A percentile compares a stretch with the other conserved stretches of the same genome.
phyloP scores from a whole-genome alignment of 2,113 vertebrate genomes.

The Pavo muticus region DNA sequence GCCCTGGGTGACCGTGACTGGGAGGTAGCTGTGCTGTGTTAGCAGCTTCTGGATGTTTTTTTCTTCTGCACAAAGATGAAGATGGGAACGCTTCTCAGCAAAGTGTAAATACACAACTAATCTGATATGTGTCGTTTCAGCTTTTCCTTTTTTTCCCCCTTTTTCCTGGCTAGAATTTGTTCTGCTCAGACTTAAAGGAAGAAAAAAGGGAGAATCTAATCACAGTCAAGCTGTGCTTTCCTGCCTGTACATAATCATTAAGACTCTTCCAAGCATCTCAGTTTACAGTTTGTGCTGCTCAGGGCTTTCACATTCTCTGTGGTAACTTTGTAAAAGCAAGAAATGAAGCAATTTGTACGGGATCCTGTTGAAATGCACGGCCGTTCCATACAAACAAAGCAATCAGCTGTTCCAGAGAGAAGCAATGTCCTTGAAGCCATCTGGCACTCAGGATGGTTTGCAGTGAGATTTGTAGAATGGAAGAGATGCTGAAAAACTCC shows the following conservation, averaged over 20 bases:
- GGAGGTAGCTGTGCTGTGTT: not conserved
- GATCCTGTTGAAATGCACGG: not conserved
- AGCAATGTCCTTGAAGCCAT: slow-evolving; percentile 11
- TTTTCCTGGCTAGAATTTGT: not conserved
- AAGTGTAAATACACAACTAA: slow-evolving; percentile 19
- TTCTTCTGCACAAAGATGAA: not conserved
- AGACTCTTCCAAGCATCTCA: not conserved
- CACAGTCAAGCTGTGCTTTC: slow-evolving; percentile 11
- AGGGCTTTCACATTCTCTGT: not conserved
- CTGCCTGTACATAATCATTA: not conserved
- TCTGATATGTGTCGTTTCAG: not conserved
- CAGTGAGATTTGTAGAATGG: not conserved
- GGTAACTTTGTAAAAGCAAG: not conserved
- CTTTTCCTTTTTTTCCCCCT: not conserved
- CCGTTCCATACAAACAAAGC: not conserved
- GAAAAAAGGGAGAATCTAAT: slow-evolving; percentile 7
- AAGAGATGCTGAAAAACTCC: not conserved
- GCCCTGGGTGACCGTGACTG: fast-evolving
- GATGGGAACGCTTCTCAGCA: not conserved
- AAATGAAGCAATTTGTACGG: not conserved
- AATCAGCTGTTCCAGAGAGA: not conserved
- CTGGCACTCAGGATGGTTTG: not conserved
- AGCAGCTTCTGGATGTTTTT: not conserved
- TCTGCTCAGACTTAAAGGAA: slow-evolving; percentile 8
- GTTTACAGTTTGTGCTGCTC: slow-evolving; percentile 2